These are phyloP conservation scores for Poeciliopsis turneri DNA, from an alignment of 2,797 vertebrate species.

Conservation along the genomic window DNA sequence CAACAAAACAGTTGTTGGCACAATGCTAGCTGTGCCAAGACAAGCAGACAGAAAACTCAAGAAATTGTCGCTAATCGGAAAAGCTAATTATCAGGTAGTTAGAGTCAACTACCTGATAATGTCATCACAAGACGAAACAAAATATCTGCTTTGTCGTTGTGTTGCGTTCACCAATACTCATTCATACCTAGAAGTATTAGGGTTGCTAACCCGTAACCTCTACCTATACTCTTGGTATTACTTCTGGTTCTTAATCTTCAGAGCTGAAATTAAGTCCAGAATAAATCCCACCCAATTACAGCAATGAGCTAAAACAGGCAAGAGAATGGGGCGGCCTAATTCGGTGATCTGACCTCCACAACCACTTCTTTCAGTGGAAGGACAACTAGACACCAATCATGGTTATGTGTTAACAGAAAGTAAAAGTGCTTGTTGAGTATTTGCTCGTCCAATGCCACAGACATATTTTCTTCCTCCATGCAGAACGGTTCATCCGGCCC, in stretches of 20 bases:
- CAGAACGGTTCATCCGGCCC: constrained; percentile 21
- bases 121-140: not conserved
- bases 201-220: not conserved
- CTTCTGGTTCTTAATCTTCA: not conserved
- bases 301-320: constrained; percentile 15
- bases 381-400: constrained; percentile 11
- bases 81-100: not conserved
- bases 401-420: constrained; percentile 22
- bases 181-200: not conserved
- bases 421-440: constrained; percentile 27
- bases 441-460: constrained; percentile 6
- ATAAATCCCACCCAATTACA: constrained; percentile 22
- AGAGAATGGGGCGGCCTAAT: constrained; percentile 4
- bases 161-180: not conserved
- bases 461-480: constrained; percentile 10
- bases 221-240: not conserved
- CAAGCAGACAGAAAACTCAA: not conserved
- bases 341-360: constrained; percentile 21
- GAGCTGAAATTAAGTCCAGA: not conserved
- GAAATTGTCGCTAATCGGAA: not conserved
- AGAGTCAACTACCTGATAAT: not conserved
- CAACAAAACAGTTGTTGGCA: not conserved
- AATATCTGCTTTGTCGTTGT: not conserved
- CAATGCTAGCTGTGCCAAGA: not conserved
- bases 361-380: constrained; percentile 27